phyloP scores from a whole-genome alignment of 2,113 vertebrate genomes.

The Cyanistes caeruleus region DNA sequence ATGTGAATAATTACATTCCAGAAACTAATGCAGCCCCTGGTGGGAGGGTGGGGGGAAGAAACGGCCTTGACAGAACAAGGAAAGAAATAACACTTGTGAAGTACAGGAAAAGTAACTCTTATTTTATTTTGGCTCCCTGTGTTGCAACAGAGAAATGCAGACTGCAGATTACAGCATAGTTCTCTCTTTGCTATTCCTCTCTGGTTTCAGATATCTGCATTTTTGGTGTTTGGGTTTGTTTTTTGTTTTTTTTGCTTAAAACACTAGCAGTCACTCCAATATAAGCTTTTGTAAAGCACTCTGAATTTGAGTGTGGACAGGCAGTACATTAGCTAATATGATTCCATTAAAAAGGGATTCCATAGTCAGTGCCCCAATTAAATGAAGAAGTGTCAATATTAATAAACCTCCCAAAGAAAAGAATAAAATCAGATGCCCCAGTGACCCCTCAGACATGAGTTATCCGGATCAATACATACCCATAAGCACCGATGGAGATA shows the following conservation, averaged over 20 bases:
- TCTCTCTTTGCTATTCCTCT: neutral
- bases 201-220: neutral
- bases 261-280: neutral
- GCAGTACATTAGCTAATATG: constrained; percentile 42
- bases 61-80: neutral
- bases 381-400: constrained; percentile 53
- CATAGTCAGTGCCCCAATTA: constrained; percentile 1
- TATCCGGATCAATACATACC: constrained; percentile 10
- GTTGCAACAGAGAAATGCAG: neutral
- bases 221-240: neutral
- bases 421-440: constrained; percentile 32
- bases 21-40: neutral
- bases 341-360: constrained; percentile 56
- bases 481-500: constrained; percentile 13
- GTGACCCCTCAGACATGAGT: constrained; percentile 6
- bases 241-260: neutral
- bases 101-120: neutral
- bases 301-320: constrained; percentile 3
- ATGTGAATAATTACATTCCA: neutral
- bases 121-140: neutral
- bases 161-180: neutral
- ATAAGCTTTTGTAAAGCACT: neutral
- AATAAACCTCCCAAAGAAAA: constrained; percentile 49
- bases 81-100: neutral
- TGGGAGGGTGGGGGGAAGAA: neutral